phyloP scores from a whole-genome alignment of 2,888 invertebrate genomes.

The Heliconius aoede region DNA sequence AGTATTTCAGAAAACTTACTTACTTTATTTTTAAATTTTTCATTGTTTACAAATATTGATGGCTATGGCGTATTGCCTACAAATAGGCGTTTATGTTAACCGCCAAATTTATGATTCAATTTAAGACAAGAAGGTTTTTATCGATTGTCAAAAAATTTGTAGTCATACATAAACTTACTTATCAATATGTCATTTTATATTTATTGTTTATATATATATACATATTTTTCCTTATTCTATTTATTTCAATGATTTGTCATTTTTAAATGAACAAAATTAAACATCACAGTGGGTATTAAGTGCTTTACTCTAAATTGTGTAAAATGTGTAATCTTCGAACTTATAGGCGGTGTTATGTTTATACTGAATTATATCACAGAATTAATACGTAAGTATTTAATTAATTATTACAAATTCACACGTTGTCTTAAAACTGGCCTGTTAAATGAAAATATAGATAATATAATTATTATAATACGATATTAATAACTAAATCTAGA shows the following conservation, averaged over 20 bases:
- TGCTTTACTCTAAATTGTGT: slow-evolving; percentile 37
- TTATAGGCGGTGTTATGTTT: slow-evolving; percentile 41
- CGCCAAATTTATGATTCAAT: background rate
- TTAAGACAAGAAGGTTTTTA: slow-evolving; percentile 9
- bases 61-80: background rate
- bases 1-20: background rate
- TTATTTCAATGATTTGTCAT: slow-evolving; percentile 22
- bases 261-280: slow-evolving; percentile 21
- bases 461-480: background rate
- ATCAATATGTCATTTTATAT: slow-evolving; percentile 25
- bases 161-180: slow-evolving; percentile 3
- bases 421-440: background rate
- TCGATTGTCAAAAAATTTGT: background rate
- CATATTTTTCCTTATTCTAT: slow-evolving; percentile 16
- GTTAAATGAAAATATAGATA: background rate
- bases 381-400: slow-evolving; percentile 40
- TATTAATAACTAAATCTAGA: background rate
- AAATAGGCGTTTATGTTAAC: background rate
- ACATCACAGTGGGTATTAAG: slow-evolving; percentile 2
- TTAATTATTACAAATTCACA: background rate
- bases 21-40: background rate
- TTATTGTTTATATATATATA: no score
- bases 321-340: slow-evolving; percentile 37
- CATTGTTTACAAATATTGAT: background rate
- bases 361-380: slow-evolving; percentile 32